Percentiles rank a stretch among this genome's conserved stretches.
These are phyloP conservation scores for Euwallacea similis DNA, from an alignment of 1,140 invertebrate species.

Conservation along the genomic window DNA sequence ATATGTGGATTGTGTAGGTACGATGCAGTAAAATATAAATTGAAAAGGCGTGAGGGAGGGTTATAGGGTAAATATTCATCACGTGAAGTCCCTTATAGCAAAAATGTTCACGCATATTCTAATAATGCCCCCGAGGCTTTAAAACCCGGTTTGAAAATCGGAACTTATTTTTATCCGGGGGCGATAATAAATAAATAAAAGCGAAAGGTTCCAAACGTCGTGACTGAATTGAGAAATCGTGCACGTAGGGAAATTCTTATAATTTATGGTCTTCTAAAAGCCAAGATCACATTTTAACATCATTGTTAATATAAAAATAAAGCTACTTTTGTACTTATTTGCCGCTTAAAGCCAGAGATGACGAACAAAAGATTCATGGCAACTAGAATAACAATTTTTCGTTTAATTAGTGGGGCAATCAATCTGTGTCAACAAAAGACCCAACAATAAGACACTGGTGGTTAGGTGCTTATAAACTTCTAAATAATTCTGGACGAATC, in stretches of 20 bases:
- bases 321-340: not conserved
- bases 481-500: constrained; percentile 29
- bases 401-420: not conserved
- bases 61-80: constrained; percentile 8
- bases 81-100: not conserved
- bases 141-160: constrained; percentile 13
- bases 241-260: constrained; percentile 9
- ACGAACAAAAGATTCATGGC: not conserved
- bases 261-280: constrained; percentile 10
- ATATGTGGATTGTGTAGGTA: too few species aligned
- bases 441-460: not conserved
- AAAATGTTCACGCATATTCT: constrained; percentile 25
- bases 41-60: too few species aligned
- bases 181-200: constrained; percentile 26
- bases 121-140: constrained; percentile 7
- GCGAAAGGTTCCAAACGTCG: constrained; percentile 21
- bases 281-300: not conserved
- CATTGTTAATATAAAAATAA: not conserved
- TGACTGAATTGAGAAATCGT: not conserved
- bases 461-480: constrained; percentile 17
- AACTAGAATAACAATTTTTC: not conserved
- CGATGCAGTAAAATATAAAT: too few species aligned
- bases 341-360: not conserved
- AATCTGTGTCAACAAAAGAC: not conserved
- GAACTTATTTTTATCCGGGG: constrained; percentile 8